phyloP scores from a whole-genome alignment of 2,797 vertebrate genomes.

The Crax fasciolata region DNA sequence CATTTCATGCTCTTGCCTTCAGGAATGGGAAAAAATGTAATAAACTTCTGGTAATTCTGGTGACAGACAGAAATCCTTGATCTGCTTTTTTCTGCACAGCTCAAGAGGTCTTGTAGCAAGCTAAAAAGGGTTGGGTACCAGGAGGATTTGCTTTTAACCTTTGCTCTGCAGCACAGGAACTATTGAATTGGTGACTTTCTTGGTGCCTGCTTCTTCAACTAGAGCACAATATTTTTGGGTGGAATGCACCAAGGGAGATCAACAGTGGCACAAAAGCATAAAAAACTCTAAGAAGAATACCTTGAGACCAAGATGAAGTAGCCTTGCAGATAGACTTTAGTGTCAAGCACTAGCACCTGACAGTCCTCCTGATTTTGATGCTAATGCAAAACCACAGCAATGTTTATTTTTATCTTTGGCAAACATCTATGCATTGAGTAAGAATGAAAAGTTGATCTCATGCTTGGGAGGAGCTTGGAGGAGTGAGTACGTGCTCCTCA shows the following conservation, averaged over 20 bases:
- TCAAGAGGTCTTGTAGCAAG: neutral
- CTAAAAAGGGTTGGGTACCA: neutral
- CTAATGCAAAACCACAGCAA: conserved; percentile 18
- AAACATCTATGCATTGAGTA: neutral
- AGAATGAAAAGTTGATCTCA: conserved; percentile 41
- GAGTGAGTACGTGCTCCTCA: neutral
- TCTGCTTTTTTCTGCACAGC: neutral
- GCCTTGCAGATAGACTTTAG: neutral
- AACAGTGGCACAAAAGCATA: neutral
- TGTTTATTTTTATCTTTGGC: conserved; percentile 32
- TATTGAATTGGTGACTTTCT: neutral
- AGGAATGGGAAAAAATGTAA: neutral
- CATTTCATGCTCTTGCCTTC: neutral
- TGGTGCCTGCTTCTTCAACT: neutral
- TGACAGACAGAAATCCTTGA: neutral
- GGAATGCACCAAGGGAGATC: neutral
- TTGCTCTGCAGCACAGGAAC: neutral
- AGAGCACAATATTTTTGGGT: neutral
- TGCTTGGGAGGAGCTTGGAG: conserved; percentile 45
- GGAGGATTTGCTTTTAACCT: neutral
- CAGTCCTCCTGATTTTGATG: neutral
- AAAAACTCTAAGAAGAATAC: neutral
- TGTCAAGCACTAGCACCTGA: neutral
- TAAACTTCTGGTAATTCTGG: neutral
- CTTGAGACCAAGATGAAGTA: neutral